Base-by-base conservation (phyloP, 2,888 invertebrate genomes). In the Thecocarcelia acutangulata region DNA sequence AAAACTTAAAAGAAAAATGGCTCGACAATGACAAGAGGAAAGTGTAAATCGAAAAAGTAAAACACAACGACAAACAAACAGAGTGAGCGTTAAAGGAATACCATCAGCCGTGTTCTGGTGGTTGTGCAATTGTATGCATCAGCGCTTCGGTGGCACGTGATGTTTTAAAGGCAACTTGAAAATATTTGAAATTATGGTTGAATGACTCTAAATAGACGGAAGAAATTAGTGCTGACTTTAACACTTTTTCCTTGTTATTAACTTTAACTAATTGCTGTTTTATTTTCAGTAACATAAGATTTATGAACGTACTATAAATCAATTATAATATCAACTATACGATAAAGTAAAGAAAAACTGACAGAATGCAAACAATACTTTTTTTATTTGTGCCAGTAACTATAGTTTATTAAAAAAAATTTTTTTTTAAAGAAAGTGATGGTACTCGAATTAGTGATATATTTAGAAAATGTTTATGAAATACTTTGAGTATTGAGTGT, bases 61-160 rank as follows among this genome's bases (percentile, higher is more conserved):
- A 19, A 19, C 21, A 50, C 15, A 58, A 68, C 33, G 66, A 40
- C 58, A 75, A 15, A 44, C 50, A 76, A 21, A 44, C 44, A 19
- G 12, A 50, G 12, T 8, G 33, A 33, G 33, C 33, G 33, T 40
- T 21, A 37, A 13, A 28, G 9, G 24, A 28, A 52, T 1, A 42
- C 1, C 17, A n/a, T 15, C 8, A 11, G n/a, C 58, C 54, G 13
- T 46, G 52, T 74, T 70, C 59, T 59, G 74, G 63, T 66, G 56
- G 33, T 64, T 68, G 81, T 50, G 56, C 56, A 63, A 73, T 56
- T n/a, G 17, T 15, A 40, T 69, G 74, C 74, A 52, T 58, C 61
- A 78, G 56, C 40, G 76, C 74, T 69, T 70, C 17, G 28, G 73
- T 11, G 64, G 64, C 82, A 82, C 82, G 82, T 78, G 82, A 70